Conservation (phyloP, 2,113 vertebrate species). For the Brachypteracias leptosomus region DNA sequence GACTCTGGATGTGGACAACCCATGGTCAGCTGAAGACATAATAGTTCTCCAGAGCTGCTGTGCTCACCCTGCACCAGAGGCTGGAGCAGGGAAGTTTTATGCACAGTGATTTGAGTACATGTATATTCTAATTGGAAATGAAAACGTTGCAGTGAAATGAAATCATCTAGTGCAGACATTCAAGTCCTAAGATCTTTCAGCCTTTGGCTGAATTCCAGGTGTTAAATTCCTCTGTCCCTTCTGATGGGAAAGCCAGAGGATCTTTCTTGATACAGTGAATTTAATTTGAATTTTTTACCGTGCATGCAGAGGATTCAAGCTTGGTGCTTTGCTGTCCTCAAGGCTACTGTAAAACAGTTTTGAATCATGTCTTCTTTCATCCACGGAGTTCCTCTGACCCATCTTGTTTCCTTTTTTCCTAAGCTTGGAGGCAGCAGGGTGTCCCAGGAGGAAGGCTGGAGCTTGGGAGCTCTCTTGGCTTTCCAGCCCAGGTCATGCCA, state of each 20-base stretch:
- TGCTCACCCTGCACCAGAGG: neutral
- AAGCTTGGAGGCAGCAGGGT: constrained; percentile 28
- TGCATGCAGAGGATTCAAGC: neutral
- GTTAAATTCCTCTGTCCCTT: neutral
- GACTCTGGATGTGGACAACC: neutral
- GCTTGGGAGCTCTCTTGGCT: neutral
- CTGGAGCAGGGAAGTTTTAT: neutral
- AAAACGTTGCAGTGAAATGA: neutral
- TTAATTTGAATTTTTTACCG: neutral
- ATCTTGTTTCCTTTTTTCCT: neutral
- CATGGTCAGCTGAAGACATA: neutral
- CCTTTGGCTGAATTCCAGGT: neutral
- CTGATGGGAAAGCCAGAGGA: neutral
- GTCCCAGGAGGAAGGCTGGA: constrained; percentile 3
- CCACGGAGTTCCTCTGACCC: neutral
- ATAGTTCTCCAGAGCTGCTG: neutral
- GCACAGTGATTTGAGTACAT: neutral
- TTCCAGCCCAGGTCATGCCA: constrained; percentile 61
- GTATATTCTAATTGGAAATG: neutral
- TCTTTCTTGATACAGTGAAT: neutral
- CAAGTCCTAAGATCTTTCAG: neutral
- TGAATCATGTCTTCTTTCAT: neutral
- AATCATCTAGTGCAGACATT: neutral
- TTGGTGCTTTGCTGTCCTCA: neutral
- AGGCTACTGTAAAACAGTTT: neutral